Evolutionary conservation across 2,888 invertebrate genomes (phyloP).

Genomic region (Dynastes tityus): DNA sequence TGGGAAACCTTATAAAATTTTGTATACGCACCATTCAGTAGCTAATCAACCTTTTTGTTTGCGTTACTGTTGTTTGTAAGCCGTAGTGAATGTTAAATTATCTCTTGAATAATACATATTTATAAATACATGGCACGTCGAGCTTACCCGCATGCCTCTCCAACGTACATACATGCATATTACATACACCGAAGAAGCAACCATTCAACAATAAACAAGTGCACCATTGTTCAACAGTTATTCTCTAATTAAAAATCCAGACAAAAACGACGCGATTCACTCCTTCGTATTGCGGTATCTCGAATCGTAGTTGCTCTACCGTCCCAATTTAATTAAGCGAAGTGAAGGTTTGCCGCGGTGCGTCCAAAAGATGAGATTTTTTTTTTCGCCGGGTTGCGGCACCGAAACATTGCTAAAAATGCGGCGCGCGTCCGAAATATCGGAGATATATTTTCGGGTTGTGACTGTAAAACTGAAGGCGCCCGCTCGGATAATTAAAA

Average conservation of each 20-base stretch:
- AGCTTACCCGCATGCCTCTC: neutral
- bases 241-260: slow-evolving; percentile 19
- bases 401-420: slow-evolving; percentile 14
- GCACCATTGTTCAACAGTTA: slow-evolving; percentile 39
- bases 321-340: slow-evolving; percentile 29
- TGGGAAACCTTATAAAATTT: too few species aligned
- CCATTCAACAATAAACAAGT: slow-evolving; percentile 23
- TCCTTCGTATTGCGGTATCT: slow-evolving; percentile 31
- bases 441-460: slow-evolving; percentile 36
- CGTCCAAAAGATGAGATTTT: slow-evolving; percentile 11
- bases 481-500: slow-evolving; percentile 41
- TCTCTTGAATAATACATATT: slow-evolving; percentile 12
- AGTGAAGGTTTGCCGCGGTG: slow-evolving; percentile 7
- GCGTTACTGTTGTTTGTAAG: neutral
- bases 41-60: neutral
- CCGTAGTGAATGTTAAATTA: neutral
- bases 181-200: slow-evolving; percentile 3
- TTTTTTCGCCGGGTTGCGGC: neutral
- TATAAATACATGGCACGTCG: neutral
- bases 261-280: slow-evolving; percentile 23
- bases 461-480: slow-evolving; percentile 36
- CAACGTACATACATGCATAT: neutral
- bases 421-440: slow-evolving; percentile 12
- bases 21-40: too few species aligned
- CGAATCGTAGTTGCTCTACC: slow-evolving; percentile 1